These are phyloP conservation scores for Pharmacophagus antenor DNA, from an alignment of 2,888 invertebrate species.

Conservation along the genomic window DNA sequence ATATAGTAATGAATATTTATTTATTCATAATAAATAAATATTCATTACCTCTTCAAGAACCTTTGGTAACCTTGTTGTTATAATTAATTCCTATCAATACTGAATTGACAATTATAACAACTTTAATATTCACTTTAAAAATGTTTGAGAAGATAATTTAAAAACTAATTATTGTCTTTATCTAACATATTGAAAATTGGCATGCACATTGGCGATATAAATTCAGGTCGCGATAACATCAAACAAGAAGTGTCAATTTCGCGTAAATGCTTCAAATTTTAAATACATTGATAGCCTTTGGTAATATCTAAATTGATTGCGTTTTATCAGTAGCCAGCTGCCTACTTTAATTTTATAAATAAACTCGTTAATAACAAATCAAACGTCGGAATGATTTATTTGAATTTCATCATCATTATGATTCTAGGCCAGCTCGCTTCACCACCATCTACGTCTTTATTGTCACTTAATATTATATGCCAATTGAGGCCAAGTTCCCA, in stretches of 20 bases:
- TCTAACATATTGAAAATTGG: background rate
- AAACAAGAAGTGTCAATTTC: background rate
- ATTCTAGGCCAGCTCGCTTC: too few relatives aligned
- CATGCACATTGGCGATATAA: background rate
- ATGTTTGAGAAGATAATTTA: background rate
- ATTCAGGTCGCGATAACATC: background rate
- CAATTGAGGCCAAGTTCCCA: too few relatives aligned
- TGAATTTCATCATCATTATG: background rate
- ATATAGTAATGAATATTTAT: too few relatives aligned
- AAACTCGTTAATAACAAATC: slow-evolving; percentile 9
- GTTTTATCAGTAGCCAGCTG: slow-evolving; percentile 9
- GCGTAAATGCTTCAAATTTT: slow-evolving; percentile 2
- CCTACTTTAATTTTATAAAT: slow-evolving; percentile 9
- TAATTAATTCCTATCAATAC: too few relatives aligned
- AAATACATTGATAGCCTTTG: slow-evolving; percentile 10
- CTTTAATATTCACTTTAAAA: background rate
- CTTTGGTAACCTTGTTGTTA: too few relatives aligned
- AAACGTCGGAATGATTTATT: background rate
- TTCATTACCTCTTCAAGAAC: too few relatives aligned
- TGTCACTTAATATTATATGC: too few relatives aligned
- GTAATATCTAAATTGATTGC: slow-evolving; percentile 9
- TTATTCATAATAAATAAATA: too few relatives aligned
- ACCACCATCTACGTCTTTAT: too few relatives aligned
- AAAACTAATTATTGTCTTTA: background rate
- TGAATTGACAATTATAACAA: too few relatives aligned